A percentile compares a stretch with the other conserved stretches of the same genome.
These are phyloP conservation scores for Gracilinanus agilis DNA, from an alignment of 2,113 vertebrate genomes.

Conservation along the genomic window DNA sequence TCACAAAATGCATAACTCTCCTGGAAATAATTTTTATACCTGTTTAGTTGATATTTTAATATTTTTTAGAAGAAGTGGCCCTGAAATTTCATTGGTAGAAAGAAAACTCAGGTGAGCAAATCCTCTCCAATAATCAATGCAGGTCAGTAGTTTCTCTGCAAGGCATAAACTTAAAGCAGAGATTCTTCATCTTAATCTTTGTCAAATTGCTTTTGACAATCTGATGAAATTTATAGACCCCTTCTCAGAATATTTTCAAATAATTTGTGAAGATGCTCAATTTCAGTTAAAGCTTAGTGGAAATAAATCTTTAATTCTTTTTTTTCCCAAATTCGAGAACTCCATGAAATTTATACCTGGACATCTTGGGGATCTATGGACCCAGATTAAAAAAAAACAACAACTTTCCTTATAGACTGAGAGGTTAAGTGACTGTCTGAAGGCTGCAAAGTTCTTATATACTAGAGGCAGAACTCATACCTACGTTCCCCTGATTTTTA, in stretches of 20 bases:
- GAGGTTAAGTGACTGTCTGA: neutral
- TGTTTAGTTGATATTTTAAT: conserved; percentile 32
- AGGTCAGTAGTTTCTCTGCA: neutral
- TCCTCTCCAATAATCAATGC: neutral
- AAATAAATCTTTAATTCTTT: neutral
- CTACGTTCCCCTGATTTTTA: neutral
- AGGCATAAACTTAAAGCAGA: neutral
- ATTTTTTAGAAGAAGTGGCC: neutral
- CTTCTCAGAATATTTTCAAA: neutral
- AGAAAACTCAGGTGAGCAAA: neutral
- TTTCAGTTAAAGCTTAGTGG: neutral
- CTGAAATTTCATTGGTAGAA: neutral
- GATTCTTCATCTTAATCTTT: neutral
- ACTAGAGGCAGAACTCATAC: neutral
- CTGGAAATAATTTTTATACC: conserved; percentile 33
- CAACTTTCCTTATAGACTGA: no score
- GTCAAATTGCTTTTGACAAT: neutral
- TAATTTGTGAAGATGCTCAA: neutral
- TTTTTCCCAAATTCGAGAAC: neutral
- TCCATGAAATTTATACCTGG: neutral
- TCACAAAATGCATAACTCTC: conserved; percentile 15
- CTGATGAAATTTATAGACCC: neutral
- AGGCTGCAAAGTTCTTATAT: neutral
- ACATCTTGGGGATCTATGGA: neutral
- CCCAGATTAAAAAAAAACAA: neutral